These are phyloP conservation scores for Leptinotarsa juncta DNA, from an alignment of 2,888 invertebrate genomes.

Conservation along the genomic window DNA sequence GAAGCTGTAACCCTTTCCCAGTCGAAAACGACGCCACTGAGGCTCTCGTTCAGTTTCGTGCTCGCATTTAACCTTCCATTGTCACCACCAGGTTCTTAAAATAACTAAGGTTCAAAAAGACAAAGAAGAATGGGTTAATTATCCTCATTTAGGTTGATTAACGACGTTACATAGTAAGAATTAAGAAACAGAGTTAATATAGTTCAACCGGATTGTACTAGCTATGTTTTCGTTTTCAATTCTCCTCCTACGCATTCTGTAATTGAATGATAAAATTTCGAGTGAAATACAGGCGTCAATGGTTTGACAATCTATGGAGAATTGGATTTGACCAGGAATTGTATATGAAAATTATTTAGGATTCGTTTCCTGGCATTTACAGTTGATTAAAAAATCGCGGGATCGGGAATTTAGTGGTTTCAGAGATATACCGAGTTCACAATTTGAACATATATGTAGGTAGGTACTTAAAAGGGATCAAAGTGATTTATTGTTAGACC, in stretches of 20 bases:
- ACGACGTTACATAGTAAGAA: conserved; percentile 31
- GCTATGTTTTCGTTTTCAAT: conserved; percentile 33
- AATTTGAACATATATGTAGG: too few species aligned
- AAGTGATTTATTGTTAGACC: too few species aligned
- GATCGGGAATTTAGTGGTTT: too few species aligned
- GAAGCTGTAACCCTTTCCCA: too few species aligned
- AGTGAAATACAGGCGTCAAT: not conserved
- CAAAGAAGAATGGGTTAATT: conserved; percentile 37
- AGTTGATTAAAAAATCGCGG: too few species aligned
- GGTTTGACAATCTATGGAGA: not conserved
- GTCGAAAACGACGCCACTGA: not conserved
- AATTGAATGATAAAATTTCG: conserved; percentile 15
- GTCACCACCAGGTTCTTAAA: conserved; percentile 32
- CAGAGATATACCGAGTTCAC: too few species aligned
- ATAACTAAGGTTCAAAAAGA: conserved; percentile 28
- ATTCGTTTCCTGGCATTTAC: too few species aligned
- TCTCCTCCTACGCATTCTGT: conserved; percentile 27
- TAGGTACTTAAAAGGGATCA: too few species aligned
- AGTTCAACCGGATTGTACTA: conserved; percentile 39
- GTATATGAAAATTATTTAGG: too few species aligned
- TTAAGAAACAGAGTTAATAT: conserved; percentile 29
- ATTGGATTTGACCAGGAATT: not conserved
- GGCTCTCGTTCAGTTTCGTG: not conserved
- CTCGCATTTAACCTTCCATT: conserved; percentile 34
- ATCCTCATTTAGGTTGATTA: conserved; percentile 36